Percentiles rank a stretch among this genome's conserved stretches.
Conservation (phyloP, 2,888 invertebrate genomes). For the Spodoptera littoralis region DNA sequence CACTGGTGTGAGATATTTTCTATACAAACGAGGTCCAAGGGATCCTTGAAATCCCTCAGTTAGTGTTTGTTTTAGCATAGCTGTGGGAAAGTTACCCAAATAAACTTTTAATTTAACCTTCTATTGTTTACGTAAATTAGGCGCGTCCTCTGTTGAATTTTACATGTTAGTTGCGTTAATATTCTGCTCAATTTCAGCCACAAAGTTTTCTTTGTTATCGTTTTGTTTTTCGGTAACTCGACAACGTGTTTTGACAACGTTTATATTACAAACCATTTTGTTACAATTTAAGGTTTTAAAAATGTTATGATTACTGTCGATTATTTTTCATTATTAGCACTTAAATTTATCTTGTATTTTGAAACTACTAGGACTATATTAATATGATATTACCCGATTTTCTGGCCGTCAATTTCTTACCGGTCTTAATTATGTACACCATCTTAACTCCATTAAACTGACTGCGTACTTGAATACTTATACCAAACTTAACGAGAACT, state of each 20-base stretch:
- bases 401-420: too few relatives aligned
- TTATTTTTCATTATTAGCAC: too few relatives aligned
- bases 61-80: slow-evolving; percentile 5
- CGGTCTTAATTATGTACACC: too few relatives aligned
- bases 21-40: slow-evolving; percentile 2
- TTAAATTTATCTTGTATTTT: too few relatives aligned
- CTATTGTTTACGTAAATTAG: slow-evolving; percentile 41
- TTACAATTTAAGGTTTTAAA: background rate
- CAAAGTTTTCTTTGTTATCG: slow-evolving; percentile 5
- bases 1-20: slow-evolving; percentile 1
- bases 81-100: slow-evolving; percentile 11
- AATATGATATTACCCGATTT: too few relatives aligned
- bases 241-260: slow-evolving; percentile 1
- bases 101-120: slow-evolving; percentile 40
- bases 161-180: slow-evolving; percentile 33
- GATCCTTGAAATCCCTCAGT: slow-evolving; percentile 7
- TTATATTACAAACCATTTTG: background rate
- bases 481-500: background rate
- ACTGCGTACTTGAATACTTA: too few relatives aligned
- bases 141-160: slow-evolving; percentile 30
- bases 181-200: slow-evolving; percentile 26
- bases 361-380: too few relatives aligned
- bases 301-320: too few relatives aligned
- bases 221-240: slow-evolving; percentile 13
- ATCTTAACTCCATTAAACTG: too few relatives aligned